Base-by-base conservation (phyloP, 2,888 invertebrate genomes). In the Stictocephala bisonia region DNA sequence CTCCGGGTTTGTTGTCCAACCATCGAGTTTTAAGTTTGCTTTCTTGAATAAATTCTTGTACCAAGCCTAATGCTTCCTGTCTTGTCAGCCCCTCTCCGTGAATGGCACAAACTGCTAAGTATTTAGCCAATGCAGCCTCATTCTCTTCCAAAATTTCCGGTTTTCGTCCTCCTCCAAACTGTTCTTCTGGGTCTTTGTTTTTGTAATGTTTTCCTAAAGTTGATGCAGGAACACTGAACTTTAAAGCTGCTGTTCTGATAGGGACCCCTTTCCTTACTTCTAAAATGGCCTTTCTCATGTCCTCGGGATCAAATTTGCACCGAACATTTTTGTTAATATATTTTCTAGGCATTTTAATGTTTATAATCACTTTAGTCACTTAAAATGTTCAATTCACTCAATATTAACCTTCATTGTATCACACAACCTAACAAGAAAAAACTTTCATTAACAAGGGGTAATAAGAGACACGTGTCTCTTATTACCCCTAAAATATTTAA, bases 231-330 rank as follows among this genome's bases (percentile, higher is more conserved):
- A 35, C 35, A 13, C 13, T 35, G 13, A 35, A 35, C 13, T 35
- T 35, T 35, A 18, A 18, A 20, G 53, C 53, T 24, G 53, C 53
- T 53, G 53, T 22, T 20, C 53, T 53, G 3, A 53, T 53, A 6
- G 53, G 20, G n/a, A 53, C 20, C 4, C 53, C 53, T 18, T 53
- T 53, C 20, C 20, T 53, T 4, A 53, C 53, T 53, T 53, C 9
- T 20, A 6, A 4, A 18, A 53, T 53, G 4, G 26, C 53, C 20
- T 53, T 53, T 13, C 20, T 15, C 13, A 20, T 6, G 26, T 53
- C 26, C 20, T 53, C 20, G 13, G 53, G 44, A 13, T 44, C 44
- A 44, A 44, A 44, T 18, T 13, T 3, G 18, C 44, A 44, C 44
- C 44, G 4, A 13, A 44, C n/a, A n/a, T 3, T 44, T 44, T 44